A percentile compares a stretch with the other conserved stretches of the same genome.
These are phyloP conservation scores for Julus scandinavius DNA, from an alignment of 2,888 invertebrate species.

Conservation along the genomic window DNA sequence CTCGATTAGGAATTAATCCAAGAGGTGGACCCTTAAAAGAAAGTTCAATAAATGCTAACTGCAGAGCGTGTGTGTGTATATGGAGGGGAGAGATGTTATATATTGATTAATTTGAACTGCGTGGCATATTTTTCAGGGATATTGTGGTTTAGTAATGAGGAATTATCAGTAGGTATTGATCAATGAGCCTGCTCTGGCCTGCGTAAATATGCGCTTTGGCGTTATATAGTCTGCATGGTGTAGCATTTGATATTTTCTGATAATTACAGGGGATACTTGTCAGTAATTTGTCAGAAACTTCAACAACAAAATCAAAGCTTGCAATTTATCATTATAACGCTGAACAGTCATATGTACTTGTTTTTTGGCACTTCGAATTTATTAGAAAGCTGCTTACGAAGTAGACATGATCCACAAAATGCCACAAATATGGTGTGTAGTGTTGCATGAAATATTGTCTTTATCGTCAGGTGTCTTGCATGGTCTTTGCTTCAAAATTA, in stretches of 20 bases:
- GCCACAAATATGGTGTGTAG: too few relatives aligned
- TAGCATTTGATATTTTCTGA: not conserved
- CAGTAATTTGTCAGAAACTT: conserved; percentile 24
- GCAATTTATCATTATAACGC: not conserved
- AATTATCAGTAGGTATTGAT: conserved; percentile 20
- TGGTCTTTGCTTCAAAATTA: too few relatives aligned
- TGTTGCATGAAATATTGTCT: too few relatives aligned
- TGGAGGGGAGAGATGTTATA: not conserved
- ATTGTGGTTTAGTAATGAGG: conserved; percentile 34
- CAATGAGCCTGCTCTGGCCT: not conserved
- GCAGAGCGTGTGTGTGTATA: not conserved
- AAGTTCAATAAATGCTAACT: conserved; percentile 39
- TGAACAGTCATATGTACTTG: not conserved
- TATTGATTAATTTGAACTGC: conserved; percentile 35
- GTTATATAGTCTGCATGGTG: not conserved
- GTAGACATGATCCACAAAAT: too few relatives aligned
- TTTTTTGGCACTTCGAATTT: not conserved
- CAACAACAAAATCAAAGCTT: not conserved
- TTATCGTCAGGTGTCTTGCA: too few relatives aligned
- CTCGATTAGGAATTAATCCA: conserved; percentile 34
- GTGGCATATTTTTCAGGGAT: conserved; percentile 19
- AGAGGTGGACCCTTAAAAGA: conserved; percentile 34
- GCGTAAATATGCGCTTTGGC: not conserved
- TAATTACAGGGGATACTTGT: not conserved
- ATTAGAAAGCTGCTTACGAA: too few relatives aligned